Evolutionary conservation across 2,888 invertebrate species (phyloP).

Genomic region (Orchesella flavescens): DNA sequence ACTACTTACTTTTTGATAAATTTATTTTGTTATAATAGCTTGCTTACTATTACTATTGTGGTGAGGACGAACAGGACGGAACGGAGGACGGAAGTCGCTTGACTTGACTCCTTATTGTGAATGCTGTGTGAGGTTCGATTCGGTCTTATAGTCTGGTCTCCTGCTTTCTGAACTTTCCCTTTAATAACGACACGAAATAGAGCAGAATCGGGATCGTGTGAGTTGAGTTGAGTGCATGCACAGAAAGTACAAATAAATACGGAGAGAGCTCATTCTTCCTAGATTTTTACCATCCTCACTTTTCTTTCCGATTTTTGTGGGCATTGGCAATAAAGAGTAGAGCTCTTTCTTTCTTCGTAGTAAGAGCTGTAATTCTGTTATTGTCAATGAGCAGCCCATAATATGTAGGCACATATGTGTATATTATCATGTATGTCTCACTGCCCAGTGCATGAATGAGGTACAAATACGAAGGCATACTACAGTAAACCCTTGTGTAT

Average conservation of each 20-base stretch:
- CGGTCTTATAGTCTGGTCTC: background rate
- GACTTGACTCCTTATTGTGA: constrained; percentile 52
- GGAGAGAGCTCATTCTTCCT: constrained; percentile 30
- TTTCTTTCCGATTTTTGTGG: constrained; percentile 57
- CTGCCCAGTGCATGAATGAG: background rate
- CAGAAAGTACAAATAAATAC: too few relatives aligned
- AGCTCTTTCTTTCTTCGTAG: constrained; percentile 2
- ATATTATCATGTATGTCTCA: constrained; percentile 22
- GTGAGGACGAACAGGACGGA: constrained; percentile 56
- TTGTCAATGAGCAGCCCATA: background rate
- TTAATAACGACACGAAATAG: constrained; percentile 22
- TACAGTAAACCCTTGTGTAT: background rate
- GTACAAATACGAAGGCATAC: background rate
- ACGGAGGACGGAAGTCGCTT: constrained; percentile 58
- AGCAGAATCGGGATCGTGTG: background rate
- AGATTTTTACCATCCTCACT: constrained; percentile 57
- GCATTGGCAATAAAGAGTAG: constrained; percentile 52
- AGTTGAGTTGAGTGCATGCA: constrained; percentile 22
- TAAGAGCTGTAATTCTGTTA: constrained; percentile 26
- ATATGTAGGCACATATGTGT: too few relatives aligned
- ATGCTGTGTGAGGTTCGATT: constrained; percentile 19
- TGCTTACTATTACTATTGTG: constrained; percentile 12
- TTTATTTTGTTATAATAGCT: background rate
- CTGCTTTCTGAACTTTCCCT: constrained; percentile 60
- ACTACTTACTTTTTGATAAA: background rate